phyloP scores from a whole-genome alignment of 2,888 invertebrate species.

The Lochmaea crataegi region DNA sequence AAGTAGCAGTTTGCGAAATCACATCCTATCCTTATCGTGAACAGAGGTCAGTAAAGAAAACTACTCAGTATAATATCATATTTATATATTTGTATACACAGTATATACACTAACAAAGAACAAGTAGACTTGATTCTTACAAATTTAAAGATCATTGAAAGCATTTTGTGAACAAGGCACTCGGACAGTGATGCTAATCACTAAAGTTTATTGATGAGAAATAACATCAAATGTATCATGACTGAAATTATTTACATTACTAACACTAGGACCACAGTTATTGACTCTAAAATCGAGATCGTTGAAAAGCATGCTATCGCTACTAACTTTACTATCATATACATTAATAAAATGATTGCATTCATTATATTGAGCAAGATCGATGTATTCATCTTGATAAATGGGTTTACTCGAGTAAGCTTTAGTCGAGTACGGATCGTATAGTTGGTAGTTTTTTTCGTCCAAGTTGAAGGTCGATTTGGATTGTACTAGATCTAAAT shows the following conservation, averaged over 20 bases:
- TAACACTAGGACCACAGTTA: slow-evolving; percentile 46
- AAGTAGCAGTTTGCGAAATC: no score
- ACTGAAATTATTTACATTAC: slow-evolving; percentile 51
- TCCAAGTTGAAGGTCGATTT: slow-evolving; percentile 51
- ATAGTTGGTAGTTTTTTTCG: slow-evolving; percentile 51
- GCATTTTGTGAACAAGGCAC: slow-evolving; percentile 53
- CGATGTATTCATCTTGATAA: slow-evolving; percentile 56
- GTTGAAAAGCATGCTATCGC: slow-evolving; percentile 58
- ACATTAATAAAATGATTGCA: slow-evolving; percentile 58
- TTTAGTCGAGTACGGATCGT: slow-evolving; percentile 48
- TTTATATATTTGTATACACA: slow-evolving; percentile 46
- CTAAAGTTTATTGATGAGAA: slow-evolving; percentile 50
- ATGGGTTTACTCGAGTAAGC: slow-evolving; percentile 43
- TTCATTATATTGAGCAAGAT: slow-evolving; percentile 60
- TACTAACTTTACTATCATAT: slow-evolving; percentile 55
- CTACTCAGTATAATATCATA: slow-evolving; percentile 39
- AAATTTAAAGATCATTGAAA: slow-evolving; percentile 54
- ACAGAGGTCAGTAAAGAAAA: neutral
- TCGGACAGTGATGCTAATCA: slow-evolving; percentile 48
- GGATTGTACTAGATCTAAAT: slow-evolving; percentile 47
- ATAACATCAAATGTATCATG: slow-evolving; percentile 53
- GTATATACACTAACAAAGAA: slow-evolving; percentile 49
- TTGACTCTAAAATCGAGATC: slow-evolving; percentile 62
- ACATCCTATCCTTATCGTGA: no score
- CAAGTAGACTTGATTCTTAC: slow-evolving; percentile 40